Base-by-base conservation (phyloP, 2,888 invertebrate genomes). In the Drosophila gaucha region DNA sequence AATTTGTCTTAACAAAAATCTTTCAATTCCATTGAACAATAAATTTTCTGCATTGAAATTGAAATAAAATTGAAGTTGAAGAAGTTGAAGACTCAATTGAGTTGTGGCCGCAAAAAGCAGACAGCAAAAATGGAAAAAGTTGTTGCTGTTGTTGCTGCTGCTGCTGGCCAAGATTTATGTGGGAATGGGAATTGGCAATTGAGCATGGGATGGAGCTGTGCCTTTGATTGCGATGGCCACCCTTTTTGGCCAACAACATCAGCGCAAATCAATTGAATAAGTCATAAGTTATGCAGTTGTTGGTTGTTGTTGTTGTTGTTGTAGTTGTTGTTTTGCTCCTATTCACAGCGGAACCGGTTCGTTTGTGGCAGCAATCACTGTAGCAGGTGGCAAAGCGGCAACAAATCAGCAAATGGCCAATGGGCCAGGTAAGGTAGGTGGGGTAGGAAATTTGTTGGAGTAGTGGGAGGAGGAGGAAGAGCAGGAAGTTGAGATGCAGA, bases 241-340 rank as follows among this genome's bases (percentile, higher is more conserved):
- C 85, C 67, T 78, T 74, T 78, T 56, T 43, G 44, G 56, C 43
- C 54, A 54, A 43, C 22, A 46, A 49, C 33, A 35, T n/a, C n/a
- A 12, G 22, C 33, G 43, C 46, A 59, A 73, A 65, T 80, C 66
- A 83, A 80, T 68, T 83, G 62, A 84, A 80, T 74, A 84, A 74
- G 80, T 86, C 74, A 84, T 63, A 69, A 82, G 72, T 63, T 74
- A 58, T 73, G 44, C 28, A 63, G 46, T 38, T 46, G 50, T 67
- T 58, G 52, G 50, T 67, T 58, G 52, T 43, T 50, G 43, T 47
- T 56, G 38, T 39, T 55, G 46, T n/a, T 35, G 35, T 12, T 41
- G 30, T n/a, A 43, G 22, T 31, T 36, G 35, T 16, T 57, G 44
- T 10, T 52, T 5, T 60, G 66, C 69, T 73, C 51, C 63, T 64